A percentile compares a stretch with the other conserved stretches of the same genome.
phyloP scores from a whole-genome alignment of 2,113 vertebrate species.

The Trematocara variabile region DNA sequence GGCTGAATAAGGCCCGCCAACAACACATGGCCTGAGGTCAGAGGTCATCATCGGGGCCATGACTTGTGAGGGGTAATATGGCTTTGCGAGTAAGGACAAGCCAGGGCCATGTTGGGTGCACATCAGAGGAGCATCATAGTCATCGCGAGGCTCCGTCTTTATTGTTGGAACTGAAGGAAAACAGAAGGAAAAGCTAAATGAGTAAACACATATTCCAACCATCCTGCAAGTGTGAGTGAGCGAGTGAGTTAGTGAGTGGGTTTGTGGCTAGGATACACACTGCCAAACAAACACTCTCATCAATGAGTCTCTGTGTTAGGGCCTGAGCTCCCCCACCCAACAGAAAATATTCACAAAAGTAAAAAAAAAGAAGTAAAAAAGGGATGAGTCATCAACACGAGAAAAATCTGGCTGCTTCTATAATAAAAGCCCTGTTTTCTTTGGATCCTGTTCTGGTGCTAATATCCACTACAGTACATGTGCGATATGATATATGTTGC shows the following conservation, averaged over 20 bases:
- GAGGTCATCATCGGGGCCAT: slow-evolving; percentile 74
- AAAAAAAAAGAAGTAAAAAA: slow-evolving; percentile 42
- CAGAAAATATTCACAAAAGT: slow-evolving; percentile 72
- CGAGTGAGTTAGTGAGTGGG: slow-evolving; percentile 57
- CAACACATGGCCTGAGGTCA: slow-evolving; percentile 79
- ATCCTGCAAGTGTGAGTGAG: slow-evolving; percentile 57
- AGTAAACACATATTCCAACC: slow-evolving; percentile 77
- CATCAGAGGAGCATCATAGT: slow-evolving; percentile 80
- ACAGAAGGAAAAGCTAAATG: slow-evolving; percentile 53
- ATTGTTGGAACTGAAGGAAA: slow-evolving; percentile 84
- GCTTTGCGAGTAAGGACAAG: slow-evolving; percentile 77
- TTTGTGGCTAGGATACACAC: slow-evolving; percentile 85
- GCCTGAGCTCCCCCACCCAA: slow-evolving; percentile 79
- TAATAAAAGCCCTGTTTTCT: slow-evolving; percentile 83
- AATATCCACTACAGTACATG: slow-evolving; percentile 75
- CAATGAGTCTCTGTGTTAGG: slow-evolving; percentile 86
- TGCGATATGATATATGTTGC: slow-evolving; percentile 79
- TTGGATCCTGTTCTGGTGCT: slow-evolving; percentile 78
- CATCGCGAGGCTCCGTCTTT: slow-evolving; percentile 94
- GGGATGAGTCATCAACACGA: slow-evolving; percentile 85
- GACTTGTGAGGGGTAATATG: slow-evolving; percentile 82
- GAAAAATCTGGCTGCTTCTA: slow-evolving; percentile 85
- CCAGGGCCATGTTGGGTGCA: slow-evolving; percentile 73
- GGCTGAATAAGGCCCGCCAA: slow-evolving; percentile 72
- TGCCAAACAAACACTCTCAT: slow-evolving; percentile 85